Base-by-base conservation (phyloP, 2,888 invertebrate genomes). In the Masnerella sp. region DNA sequence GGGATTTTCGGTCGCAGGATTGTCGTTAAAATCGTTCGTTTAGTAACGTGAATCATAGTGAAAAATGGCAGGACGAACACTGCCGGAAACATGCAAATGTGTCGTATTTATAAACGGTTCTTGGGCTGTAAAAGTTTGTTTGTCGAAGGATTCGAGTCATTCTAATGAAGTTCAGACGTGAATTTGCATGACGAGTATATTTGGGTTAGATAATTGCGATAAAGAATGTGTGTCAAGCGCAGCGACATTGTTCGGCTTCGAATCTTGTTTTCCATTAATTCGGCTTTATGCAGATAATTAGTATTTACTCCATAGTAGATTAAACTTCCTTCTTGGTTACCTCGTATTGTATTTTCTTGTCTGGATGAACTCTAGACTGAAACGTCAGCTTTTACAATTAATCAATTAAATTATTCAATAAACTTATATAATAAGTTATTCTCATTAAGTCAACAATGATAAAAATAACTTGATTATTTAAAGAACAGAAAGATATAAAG, bases 121-220 rank as follows among this genome's bases (percentile, higher is more conserved):
- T 17, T 42, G 9, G 12, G 28, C 9, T 1, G 47, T 65, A 65
- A 64, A 65, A 14, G 14, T 14, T 11, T 65, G 20, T 65, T 56
- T 54, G 32, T 12, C 5, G 20, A 38, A 14, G 38, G 43, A 65
- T 52, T 54, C 30, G 14, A 34, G 28, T n/a, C n/a, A n/a, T n/a
- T n/a, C 17, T 3, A 2, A 7, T 30, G 12, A 38, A 38, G n/a
- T 52, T 15, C 22, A 8, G 3, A 11, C 17, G 18, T 30, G 11
- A 32, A 22, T 5, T 0, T 34, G 32, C 11, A 25, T 43, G 45
- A 18, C 17, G 20, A 12, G 52, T 43, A 15, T 15, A 45, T 64
- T 64, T 52, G 64, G 42, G 7, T 43, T 64, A 45, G 47, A 65
- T 52, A 64, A 64, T 64, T 20, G 11, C n/a, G 64, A 64, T 65